phyloP scores from a whole-genome alignment of 1,140 invertebrate genomes.

The Lepidurus packardi region DNA sequence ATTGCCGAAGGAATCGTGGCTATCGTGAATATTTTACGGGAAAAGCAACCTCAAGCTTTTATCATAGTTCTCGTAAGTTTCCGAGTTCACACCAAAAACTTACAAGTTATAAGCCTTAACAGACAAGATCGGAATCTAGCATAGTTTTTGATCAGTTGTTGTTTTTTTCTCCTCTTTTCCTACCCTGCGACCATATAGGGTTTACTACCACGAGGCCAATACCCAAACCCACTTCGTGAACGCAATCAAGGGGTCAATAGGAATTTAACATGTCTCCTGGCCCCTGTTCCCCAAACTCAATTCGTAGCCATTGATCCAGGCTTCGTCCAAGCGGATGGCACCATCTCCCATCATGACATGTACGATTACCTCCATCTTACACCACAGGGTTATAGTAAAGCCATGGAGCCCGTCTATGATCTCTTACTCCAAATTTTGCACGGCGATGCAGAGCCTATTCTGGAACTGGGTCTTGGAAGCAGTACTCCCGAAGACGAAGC shows the following conservation, averaged over 20 bases:
- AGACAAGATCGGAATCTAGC: not conserved
- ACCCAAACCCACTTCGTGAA: constrained; percentile 68
- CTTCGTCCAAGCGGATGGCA: constrained; percentile 67
- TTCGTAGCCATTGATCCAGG: constrained; percentile 66
- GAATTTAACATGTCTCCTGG: constrained; percentile 56
- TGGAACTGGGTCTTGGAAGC: not conserved
- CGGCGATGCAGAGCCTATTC: not conserved
- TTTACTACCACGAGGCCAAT: constrained; percentile 72
- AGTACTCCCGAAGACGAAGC: constrained; percentile 9
- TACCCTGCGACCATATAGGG: constrained; percentile 50
- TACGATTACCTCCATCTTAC: constrained; percentile 81
- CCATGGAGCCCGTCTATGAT: constrained; percentile 73
- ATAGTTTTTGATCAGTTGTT: not conserved
- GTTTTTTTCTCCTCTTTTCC: not conserved
- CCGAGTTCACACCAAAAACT: not conserved
- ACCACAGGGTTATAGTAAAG: constrained; percentile 71
- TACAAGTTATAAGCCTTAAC: not conserved
- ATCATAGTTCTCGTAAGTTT: constrained; percentile 73
- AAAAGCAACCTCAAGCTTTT: constrained; percentile 68
- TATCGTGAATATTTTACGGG: constrained; percentile 63
- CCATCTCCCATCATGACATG: constrained; percentile 79
- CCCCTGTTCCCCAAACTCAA: constrained; percentile 57
- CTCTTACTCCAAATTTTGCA: constrained; percentile 55
- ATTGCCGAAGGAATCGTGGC: constrained; percentile 71
- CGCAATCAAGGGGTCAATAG: constrained; percentile 69